A percentile compares a stretch with the other conserved stretches of the same genome.
Evolutionary conservation across 2,113 vertebrate species (phyloP).

Genomic region (Aythya baeri): DNA sequence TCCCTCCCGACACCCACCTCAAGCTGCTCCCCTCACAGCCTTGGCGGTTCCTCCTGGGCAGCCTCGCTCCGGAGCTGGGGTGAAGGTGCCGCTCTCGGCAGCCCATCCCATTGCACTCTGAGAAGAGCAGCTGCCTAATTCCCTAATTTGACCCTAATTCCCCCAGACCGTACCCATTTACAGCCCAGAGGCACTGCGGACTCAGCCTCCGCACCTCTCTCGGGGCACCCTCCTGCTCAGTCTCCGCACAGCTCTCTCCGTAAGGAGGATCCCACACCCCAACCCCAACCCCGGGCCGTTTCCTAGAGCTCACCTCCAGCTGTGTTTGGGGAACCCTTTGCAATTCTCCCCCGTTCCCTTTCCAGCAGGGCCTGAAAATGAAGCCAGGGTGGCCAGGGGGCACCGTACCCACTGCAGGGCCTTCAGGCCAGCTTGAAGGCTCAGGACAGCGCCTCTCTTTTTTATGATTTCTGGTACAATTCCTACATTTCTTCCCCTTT

Average conservation of each 20-base stretch:
- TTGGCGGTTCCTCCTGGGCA: background rate
- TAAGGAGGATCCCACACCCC: rapidly evolving
- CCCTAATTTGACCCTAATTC: background rate
- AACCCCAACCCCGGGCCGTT: background rate
- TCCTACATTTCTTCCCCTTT: background rate
- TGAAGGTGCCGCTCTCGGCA: background rate
- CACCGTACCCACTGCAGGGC: background rate
- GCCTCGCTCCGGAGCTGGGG: too few relatives aligned
- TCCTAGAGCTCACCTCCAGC: background rate
- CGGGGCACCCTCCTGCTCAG: background rate
- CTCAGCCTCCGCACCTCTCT: rapidly evolving
- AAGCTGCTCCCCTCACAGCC: background rate
- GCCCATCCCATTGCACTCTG: rapidly evolving
- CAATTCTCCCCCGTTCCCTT: rapidly evolving
- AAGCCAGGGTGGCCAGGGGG: background rate
- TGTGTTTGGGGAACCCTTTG: background rate
- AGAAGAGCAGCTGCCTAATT: background rate
- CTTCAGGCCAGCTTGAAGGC: background rate
- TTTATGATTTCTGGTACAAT: background rate
- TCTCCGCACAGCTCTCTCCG: background rate
- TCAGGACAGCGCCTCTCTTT: background rate
- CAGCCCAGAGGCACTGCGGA: rapidly evolving
- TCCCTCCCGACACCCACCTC: background rate
- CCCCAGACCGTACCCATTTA: background rate
- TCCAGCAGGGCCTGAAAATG: background rate